phyloP scores from a whole-genome alignment of 2,888 invertebrate genomes.

The Eristalis arbustorum region DNA sequence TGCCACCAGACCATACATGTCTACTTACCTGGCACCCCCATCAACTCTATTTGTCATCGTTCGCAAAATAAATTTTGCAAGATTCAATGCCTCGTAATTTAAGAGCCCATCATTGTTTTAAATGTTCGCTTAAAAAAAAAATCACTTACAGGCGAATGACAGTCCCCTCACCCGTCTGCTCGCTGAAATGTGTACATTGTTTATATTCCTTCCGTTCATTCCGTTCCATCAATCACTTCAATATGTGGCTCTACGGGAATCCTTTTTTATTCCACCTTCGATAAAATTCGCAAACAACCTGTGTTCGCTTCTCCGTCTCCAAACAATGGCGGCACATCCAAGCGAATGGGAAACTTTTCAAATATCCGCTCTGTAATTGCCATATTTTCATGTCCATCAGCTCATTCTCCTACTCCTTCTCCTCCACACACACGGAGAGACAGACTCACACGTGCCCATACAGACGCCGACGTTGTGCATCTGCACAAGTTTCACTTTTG shows the following conservation, averaged over 20 bases:
- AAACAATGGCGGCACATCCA: constrained; percentile 3
- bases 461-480: neutral
- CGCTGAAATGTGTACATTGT: neutral
- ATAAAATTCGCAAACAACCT: neutral
- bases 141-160: neutral
- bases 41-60: too few species aligned
- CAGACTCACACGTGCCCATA: neutral
- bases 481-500: constrained; percentile 15
- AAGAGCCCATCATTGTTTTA: too few species aligned
- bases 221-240: neutral
- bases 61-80: too few species aligned
- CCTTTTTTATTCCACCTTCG: neutral
- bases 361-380: constrained; percentile 33
- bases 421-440: neutral
- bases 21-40: too few species aligned
- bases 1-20: too few species aligned
- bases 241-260: neutral
- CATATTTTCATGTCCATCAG: neutral
- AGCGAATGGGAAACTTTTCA: constrained; percentile 23
- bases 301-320: neutral
- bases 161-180: neutral
- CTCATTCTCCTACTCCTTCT: neutral
- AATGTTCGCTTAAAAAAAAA: neutral
- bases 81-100: neutral
- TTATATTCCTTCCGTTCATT: too few species aligned